These are phyloP conservation scores for Hapalemur alaotrensis DNA, from an alignment of 2,797 vertebrate species.

Conservation along the genomic window DNA sequence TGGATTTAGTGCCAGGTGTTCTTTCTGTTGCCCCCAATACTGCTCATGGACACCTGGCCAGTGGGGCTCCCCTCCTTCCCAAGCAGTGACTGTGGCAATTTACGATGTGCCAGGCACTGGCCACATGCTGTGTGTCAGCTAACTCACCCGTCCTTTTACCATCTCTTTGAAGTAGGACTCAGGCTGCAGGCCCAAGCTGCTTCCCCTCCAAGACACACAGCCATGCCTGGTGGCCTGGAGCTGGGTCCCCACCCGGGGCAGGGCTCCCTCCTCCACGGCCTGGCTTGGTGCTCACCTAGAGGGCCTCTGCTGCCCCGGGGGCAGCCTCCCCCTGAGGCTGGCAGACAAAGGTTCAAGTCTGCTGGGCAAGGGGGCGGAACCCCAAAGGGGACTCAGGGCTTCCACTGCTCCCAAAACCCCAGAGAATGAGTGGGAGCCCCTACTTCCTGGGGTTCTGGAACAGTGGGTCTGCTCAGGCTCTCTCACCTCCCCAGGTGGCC, in stretches of 20 bases:
- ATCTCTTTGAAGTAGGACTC: not conserved
- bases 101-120: fast-evolving
- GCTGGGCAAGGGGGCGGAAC: fast-evolving
- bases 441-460: not conserved
- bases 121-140: fast-evolving
- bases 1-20: not conserved
- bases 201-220: not conserved
- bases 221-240: not conserved
- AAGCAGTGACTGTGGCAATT: not conserved
- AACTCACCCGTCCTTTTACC: fast-evolving
- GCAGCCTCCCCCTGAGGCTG: not conserved
- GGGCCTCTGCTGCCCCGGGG: not conserved
- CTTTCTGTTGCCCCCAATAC: not conserved
- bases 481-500: not conserved
- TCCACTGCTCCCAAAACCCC: not conserved
- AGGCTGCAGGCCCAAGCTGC: not conserved
- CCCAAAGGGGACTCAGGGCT: not conserved
- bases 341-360: not conserved
- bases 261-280: too few relatives aligned
- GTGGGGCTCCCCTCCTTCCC: not conserved
- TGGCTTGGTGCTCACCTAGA: not conserved
- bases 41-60: not conserved
- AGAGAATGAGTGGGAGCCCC: not conserved
- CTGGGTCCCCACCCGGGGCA: too few relatives aligned
- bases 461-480: not conserved